These are phyloP conservation scores for Amblyopsis rosae DNA, from an alignment of 2,113 vertebrate species.

Conservation along the genomic window DNA sequence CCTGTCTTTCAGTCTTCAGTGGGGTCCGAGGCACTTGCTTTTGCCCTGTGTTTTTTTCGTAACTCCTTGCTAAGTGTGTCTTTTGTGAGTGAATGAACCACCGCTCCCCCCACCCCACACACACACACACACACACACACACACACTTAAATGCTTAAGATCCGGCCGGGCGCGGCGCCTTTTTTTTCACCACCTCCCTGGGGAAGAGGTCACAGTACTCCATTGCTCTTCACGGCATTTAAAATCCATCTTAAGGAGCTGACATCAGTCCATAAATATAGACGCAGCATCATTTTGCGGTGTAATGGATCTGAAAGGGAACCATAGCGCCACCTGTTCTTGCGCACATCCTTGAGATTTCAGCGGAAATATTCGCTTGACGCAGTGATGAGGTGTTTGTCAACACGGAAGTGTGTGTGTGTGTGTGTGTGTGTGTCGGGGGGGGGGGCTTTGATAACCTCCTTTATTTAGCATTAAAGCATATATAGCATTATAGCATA, in stretches of 20 bases:
- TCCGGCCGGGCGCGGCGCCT: neutral
- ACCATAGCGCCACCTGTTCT: constrained; percentile 66
- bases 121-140: too few relatives aligned
- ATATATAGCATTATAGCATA: too few relatives aligned
- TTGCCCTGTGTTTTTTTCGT: neutral
- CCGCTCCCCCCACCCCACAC: too few relatives aligned
- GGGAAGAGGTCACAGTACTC: constrained; percentile 53
- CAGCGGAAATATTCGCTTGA: constrained; percentile 58
- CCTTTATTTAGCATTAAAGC: too few relatives aligned
- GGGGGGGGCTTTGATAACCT: neutral
- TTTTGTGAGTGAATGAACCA: neutral
- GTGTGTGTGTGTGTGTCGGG: constrained; percentile 4
- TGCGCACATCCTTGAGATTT: constrained; percentile 55
- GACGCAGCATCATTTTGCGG: constrained; percentile 69
- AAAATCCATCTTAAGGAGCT: constrained; percentile 67
- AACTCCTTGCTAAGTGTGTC: neutral
- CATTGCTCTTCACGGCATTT: constrained; percentile 57
- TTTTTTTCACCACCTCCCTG: constrained; percentile 18
- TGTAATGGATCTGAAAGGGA: constrained; percentile 73
- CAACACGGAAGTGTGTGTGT: constrained; percentile 51
- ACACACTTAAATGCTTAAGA: neutral
- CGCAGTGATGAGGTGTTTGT: constrained; percentile 67
- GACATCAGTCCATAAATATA: constrained; percentile 78
- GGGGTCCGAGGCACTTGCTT: neutral
- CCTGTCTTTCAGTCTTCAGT: neutral